phyloP scores from a whole-genome alignment of 1,140 invertebrate species.

The Colletes latitarsis region DNA sequence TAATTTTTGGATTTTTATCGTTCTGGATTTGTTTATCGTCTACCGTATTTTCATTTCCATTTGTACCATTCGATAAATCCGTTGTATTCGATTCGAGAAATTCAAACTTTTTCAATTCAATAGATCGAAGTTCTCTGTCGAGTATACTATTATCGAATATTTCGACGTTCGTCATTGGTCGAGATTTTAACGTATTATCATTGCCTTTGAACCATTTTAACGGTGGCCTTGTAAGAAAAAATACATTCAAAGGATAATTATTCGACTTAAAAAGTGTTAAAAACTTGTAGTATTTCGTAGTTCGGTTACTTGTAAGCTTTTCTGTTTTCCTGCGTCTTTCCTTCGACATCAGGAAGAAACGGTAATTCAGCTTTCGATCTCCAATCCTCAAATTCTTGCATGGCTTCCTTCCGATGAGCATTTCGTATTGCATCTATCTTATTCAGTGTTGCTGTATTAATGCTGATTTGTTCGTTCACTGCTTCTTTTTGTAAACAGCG shows the following conservation, averaged over 20 bases:
- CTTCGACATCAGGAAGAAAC: constrained; percentile 60
- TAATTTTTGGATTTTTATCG: constrained; percentile 5
- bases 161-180: constrained; percentile 19
- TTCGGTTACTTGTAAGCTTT: constrained; percentile 66
- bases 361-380: constrained; percentile 73
- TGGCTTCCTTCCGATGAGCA: constrained; percentile 83
- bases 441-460: constrained; percentile 81
- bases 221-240: constrained; percentile 56
- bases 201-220: constrained; percentile 70
- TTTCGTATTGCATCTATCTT: constrained; percentile 83
- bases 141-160: background rate
- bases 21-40: background rate
- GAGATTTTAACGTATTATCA: constrained; percentile 12
- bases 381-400: constrained; percentile 86
- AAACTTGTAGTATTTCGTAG: background rate
- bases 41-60: background rate
- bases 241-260: background rate
- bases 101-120: background rate
- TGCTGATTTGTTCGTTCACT: constrained; percentile 84
- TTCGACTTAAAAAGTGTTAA: background rate
- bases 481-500: constrained; percentile 80
- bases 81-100: no score
- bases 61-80: background rate
- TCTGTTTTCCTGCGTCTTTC: constrained; percentile 68
- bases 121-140: background rate